Conservation (phyloP, 2,888 invertebrate genomes). For the Agrochola macilenta region DNA sequence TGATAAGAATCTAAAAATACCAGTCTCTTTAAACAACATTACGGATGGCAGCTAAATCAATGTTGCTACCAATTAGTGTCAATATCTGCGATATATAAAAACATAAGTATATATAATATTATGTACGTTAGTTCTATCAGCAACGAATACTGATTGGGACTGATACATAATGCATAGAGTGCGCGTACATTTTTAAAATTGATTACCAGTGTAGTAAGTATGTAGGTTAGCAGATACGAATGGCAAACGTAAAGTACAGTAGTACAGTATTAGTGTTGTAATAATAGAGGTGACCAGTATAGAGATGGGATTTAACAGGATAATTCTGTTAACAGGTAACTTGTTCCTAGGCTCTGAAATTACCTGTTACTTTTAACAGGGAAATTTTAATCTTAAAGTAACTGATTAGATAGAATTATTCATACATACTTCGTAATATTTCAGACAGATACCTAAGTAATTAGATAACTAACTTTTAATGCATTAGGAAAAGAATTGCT, state of each 20-base stretch:
- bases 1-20: conserved; percentile 55
- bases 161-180: conserved; percentile 64
- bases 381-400: too few relatives aligned
- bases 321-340: too few relatives aligned
- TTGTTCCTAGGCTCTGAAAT: too few relatives aligned
- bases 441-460: too few relatives aligned
- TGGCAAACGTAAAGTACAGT: conserved; percentile 42
- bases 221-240: conserved; percentile 63
- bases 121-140: conserved; percentile 43
- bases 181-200: conserved; percentile 58
- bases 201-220: conserved; percentile 50
- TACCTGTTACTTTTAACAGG: too few relatives aligned
- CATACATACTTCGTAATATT: too few relatives aligned
- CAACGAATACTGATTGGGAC: conserved; percentile 60
- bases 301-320: too few relatives aligned
- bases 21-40: conserved; percentile 46
- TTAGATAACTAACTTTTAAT: too few relatives aligned
- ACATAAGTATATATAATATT: conserved; percentile 42
- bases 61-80: conserved; percentile 68
- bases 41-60: conserved; percentile 64
- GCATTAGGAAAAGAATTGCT: too few relatives aligned
- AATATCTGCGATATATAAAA: conserved; percentile 58
- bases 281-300: conserved; percentile 32
- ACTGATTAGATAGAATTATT: too few relatives aligned
- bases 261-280: conserved; percentile 24